phyloP scores from a whole-genome alignment of 2,888 invertebrate species.

The Cerceris rybyensis region DNA sequence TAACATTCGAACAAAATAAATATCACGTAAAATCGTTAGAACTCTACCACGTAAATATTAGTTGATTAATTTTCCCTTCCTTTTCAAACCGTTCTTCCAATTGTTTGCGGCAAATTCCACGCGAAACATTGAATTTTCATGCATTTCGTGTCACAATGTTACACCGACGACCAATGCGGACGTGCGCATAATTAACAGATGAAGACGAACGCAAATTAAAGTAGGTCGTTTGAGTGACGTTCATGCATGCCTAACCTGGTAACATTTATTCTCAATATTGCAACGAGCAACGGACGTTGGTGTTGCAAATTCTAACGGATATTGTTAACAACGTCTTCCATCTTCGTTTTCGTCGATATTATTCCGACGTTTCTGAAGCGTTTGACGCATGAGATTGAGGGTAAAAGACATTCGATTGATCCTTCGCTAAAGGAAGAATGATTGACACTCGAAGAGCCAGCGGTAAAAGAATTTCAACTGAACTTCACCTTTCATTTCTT shows the following conservation, averaged over 20 bases:
- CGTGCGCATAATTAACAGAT: conserved; percentile 67
- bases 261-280: conserved; percentile 67
- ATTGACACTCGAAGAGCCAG: background rate
- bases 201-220: conserved; percentile 68
- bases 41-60: too few species aligned
- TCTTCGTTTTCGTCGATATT: background rate
- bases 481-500: too few species aligned
- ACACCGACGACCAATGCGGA: conserved; percentile 49
- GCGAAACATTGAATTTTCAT: background rate
- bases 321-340: background rate
- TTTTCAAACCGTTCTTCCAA: too few species aligned
- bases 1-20: too few species aligned
- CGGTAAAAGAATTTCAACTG: too few species aligned
- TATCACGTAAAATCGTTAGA: too few species aligned
- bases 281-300: conserved; percentile 23
- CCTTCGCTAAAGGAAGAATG: too few species aligned
- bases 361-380: background rate
- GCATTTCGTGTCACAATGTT: conserved; percentile 35
- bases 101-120: conserved; percentile 17
- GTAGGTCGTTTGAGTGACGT: conserved; percentile 70
- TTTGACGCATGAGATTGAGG: background rate
- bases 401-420: background rate
- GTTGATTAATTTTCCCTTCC: too few species aligned
- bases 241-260: conserved; percentile 62
- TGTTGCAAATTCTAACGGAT: conserved; percentile 18